phyloP scores from a whole-genome alignment of 2,797 vertebrate genomes.

The Toxotes lorentzi region DNA sequence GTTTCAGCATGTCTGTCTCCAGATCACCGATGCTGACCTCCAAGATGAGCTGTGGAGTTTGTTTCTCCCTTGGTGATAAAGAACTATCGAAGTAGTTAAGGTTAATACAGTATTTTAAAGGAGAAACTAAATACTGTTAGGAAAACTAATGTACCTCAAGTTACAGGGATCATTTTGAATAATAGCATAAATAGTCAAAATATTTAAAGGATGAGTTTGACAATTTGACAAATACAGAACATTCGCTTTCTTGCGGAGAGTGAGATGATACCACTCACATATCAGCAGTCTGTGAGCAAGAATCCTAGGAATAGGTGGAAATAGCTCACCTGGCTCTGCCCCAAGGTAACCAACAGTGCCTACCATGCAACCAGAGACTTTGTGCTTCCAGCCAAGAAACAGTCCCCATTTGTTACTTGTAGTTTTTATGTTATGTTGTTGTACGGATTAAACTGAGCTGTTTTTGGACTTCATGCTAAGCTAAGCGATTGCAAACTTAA shows the following conservation, averaged over 20 bases:
- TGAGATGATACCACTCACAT: background rate
- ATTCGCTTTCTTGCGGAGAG: background rate
- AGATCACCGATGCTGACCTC: constrained; percentile 16
- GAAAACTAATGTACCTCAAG: background rate
- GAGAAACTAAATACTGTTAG: too few species aligned
- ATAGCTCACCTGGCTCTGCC: too few species aligned
- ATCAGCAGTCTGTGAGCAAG: background rate
- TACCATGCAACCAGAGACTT: too few species aligned
- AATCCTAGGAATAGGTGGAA: background rate
- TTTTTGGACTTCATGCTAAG: too few species aligned
- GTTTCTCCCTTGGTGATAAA: background rate
- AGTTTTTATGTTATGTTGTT: too few species aligned
- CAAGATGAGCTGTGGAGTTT: constrained; percentile 7
- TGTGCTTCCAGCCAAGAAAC: too few species aligned
- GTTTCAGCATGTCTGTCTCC: constrained; percentile 43
- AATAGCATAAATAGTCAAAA: background rate
- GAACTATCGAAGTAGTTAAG: background rate
- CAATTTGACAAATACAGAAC: background rate
- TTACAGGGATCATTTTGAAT: background rate
- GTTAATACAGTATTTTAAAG: background rate
- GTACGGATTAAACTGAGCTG: too few species aligned
- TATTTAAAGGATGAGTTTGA: background rate
- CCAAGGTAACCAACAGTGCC: too few species aligned
- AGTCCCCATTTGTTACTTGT: too few species aligned
- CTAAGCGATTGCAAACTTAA: background rate